Base-by-base conservation (phyloP, 2,888 invertebrate genomes). In the Epinotia brunnichana region DNA sequence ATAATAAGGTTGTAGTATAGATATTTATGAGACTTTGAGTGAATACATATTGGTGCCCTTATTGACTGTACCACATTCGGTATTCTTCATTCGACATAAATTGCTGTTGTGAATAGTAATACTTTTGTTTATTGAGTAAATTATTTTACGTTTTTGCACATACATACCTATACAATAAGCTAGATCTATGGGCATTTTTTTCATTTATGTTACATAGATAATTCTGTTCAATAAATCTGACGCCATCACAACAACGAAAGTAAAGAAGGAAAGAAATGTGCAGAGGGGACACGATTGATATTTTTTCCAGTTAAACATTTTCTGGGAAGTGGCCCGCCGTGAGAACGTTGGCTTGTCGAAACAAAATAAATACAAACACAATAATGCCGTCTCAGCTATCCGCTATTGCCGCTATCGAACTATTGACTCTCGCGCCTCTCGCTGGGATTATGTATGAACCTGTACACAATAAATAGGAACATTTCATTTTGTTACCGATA, bases 311-410 rank as follows among this genome's bases (percentile, higher is more conserved):
- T 81, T 80, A 85, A 84, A 85, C 82, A 82, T 81, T 82, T 87
- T 87, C 87, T 78, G 48, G 77, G 85, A 87, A 88, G 69, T 48
- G 61, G 76, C 76, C 77, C 74, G 78, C 77, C 88, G 90, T 90
- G 89, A 80, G 90, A 90, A 87, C 77, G 78, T 39, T 71, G 66
- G 79, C 77, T 74, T 75, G 81, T 82, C 70, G 79, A 79, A 80
- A 82, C 85, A 84, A 82, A 86, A 87, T 87, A 89, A 89, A 89
- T 82, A 87, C 83, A 87, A 86, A 87, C 80, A 86, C 78, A 81
- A 83, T 84, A 85, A 82, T 80, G 78, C 79, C 80, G 80, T 78
- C 76, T 67, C 69, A 66, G 72, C 66, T 73, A 77, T 80, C 84
- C 83, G 82, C 80, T 84, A 84, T 83, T 79, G 83, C 84, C 83